Percentiles rank a stretch among this genome's conserved stretches.
These are phyloP conservation scores for Deilephila porcellus DNA, from an alignment of 2,888 invertebrate genomes.

Conservation along the genomic window DNA sequence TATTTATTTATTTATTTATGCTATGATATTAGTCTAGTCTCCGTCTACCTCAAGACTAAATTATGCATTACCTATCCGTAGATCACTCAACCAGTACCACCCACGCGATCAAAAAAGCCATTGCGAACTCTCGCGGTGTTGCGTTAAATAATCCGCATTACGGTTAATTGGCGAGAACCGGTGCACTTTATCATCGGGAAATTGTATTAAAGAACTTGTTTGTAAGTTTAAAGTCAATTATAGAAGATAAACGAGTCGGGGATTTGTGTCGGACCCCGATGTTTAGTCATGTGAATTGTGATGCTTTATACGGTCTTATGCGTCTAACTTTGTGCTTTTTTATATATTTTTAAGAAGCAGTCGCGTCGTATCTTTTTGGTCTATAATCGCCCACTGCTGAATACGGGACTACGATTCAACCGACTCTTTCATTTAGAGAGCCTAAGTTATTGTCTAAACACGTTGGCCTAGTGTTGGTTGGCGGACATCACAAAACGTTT, in stretches of 20 bases:
- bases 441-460: no score
- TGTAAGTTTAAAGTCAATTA: constrained; percentile 17
- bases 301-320: background rate
- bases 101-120: constrained; percentile 16
- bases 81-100: background rate
- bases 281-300: constrained; percentile 10
- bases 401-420: no score
- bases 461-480: no score
- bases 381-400: no score
- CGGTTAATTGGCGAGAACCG: constrained; percentile 21
- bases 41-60: no score
- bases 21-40: no score
- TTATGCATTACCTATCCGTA: background rate
- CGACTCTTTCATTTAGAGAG: no score
- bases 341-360: background rate
- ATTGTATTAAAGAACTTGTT: constrained; percentile 23
- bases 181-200: constrained; percentile 16
- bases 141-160: constrained; percentile 17
- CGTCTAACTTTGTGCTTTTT: background rate
- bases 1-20: no score
- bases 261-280: constrained; percentile 21
- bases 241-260: constrained; percentile 17
- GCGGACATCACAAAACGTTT: no score
- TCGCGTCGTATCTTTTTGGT: no score
- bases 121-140: constrained; percentile 9